Evolutionary conservation across 2,113 vertebrate species (phyloP).

Genomic region (Periophthalmodon schlosseri): DNA sequence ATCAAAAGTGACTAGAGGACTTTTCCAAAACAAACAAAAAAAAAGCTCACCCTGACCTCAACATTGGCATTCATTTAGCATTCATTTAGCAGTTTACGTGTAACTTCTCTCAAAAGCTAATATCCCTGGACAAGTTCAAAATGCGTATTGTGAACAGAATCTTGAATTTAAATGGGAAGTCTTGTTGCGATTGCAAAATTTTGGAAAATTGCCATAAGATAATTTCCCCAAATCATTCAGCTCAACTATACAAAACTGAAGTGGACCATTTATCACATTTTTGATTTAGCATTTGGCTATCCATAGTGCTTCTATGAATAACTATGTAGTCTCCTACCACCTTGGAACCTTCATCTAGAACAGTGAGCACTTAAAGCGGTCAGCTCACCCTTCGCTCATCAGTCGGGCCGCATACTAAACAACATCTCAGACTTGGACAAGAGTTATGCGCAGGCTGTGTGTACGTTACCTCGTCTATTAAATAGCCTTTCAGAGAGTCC

Average conservation of each 20-base stretch:
- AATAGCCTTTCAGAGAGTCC: slow-evolving; percentile 77
- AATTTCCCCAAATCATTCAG: no score
- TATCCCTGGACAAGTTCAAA: neutral
- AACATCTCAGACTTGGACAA: slow-evolving; percentile 15
- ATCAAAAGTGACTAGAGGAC: no score
- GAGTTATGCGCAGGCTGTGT: neutral
- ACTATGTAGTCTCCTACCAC: slow-evolving; percentile 29
- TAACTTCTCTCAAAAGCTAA: no score
- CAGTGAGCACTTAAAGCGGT: slow-evolving; percentile 43
- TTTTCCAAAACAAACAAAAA: no score
- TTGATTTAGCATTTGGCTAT: slow-evolving; percentile 26
- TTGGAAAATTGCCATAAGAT: no score
- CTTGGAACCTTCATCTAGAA: slow-evolving; percentile 28
- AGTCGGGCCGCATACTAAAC: slow-evolving; percentile 67
- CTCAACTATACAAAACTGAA: neutral
- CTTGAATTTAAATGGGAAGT: no score
- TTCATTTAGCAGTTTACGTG: no score
- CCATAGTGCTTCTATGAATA: slow-evolving; percentile 38
- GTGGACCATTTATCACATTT: slow-evolving; percentile 19
- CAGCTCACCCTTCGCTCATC: slow-evolving; percentile 49
- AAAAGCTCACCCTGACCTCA: no score
- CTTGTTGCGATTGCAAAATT: no score
- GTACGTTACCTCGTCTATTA: slow-evolving; percentile 46
- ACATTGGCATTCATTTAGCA: no score
- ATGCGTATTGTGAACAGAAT: neutral